Base-by-base conservation (phyloP, 2,113 vertebrate genomes). In the Entomyzon cyanotis region DNA sequence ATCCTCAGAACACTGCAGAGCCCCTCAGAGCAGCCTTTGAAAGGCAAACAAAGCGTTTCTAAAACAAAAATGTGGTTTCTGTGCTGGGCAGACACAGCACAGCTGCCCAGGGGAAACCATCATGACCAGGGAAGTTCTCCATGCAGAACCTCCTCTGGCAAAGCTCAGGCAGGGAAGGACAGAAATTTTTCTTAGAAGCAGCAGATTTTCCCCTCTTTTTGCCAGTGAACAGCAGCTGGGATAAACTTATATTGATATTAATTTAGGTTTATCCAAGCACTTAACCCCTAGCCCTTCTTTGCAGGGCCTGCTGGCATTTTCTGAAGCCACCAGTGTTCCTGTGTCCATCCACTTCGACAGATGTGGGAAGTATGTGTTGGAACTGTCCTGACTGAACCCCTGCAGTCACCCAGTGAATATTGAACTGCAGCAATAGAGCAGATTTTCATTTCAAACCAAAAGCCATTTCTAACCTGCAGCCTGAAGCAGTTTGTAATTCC, bases 231-330 rank as follows among this genome's bases (percentile, higher is more conserved):
- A 88, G 24, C 37, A 87, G 44, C 86, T 71, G 53, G 65, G 62
- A 50, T 79, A 44, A 94, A 41, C 28, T 49, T 1, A 2, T 3
- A 9, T 12, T 62, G 15, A 0, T 17, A 3, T 12, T 15, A 3
- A 14, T 33, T 30, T 58, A 62, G 5, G 20, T 80, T 65, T 73
- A 33, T 63, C 74, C 12, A 6, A 11, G 35, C 3, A 0, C 16
- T 39, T 59, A 41, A 64, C 41, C 50, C 21, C 65, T 10, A 19
- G 21, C 31, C 84, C 55, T 79, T 74, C 64, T 63, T 71, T 96
- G 41, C 95, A 99, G 99, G 99, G 99, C 15, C 97, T 99, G 4
- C 95, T 99, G 77, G 94, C 80, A 15, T 99, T 99, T 82, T 99
- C 99, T 33, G 99, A 99, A 84, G 98, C 97, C 28, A 92, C 96